Conservation (phyloP, 2,888 invertebrate genomes). For the Tenthredo livida region DNA sequence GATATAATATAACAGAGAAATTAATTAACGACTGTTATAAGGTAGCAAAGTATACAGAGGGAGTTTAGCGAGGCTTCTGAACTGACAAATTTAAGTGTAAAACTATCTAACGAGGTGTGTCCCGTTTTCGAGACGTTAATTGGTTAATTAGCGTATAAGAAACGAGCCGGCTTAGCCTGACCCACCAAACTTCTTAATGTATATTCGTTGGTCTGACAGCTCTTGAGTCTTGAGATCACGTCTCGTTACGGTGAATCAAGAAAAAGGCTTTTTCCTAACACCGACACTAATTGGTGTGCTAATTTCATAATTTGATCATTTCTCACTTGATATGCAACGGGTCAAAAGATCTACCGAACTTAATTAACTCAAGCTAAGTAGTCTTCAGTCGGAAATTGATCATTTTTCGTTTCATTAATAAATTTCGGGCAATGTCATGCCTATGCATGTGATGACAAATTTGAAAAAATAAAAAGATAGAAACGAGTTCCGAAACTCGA, state of each 20-base stretch:
- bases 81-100: slow-evolving; percentile 26
- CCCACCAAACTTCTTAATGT: not conserved
- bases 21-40: not conserved
- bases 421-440: not conserved
- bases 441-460: not conserved
- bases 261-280: slow-evolving; percentile 4
- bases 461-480: not conserved
- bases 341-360: not conserved
- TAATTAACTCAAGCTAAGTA: not conserved
- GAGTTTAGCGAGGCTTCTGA: not conserved
- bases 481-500: not conserved
- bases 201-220: slow-evolving; percentile 1
- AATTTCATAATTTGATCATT: not conserved
- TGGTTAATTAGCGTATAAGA: slow-evolving; percentile 49
- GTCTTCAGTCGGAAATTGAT: not conserved
- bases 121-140: slow-evolving; percentile 40
- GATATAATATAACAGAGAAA: not conserved
- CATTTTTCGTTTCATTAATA: not conserved
- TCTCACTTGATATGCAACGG: not conserved
- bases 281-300: not conserved
- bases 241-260: slow-evolving; percentile 43
- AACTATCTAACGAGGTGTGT: slow-evolving; percentile 47
- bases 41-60: not conserved
- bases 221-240: not conserved
- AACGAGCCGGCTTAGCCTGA: slow-evolving; percentile 1